Evolutionary conservation across 2,888 invertebrate genomes (phyloP), one percentile per base, ranked within the genome.

Genomic region (Erannis defoliaria): DNA sequence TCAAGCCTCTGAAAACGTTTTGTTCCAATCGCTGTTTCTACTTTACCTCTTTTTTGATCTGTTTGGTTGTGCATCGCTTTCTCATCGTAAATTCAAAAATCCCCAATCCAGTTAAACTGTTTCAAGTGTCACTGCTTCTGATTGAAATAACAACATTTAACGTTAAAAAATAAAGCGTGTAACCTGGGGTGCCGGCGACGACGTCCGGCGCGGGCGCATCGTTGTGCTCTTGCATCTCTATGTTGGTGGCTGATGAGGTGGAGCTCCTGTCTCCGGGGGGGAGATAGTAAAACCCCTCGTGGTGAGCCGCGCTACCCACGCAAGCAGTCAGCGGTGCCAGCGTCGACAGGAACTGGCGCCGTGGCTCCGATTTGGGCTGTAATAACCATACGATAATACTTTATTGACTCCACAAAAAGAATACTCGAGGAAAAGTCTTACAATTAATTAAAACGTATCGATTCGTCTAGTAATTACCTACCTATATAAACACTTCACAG

Each of bases 241-340:
- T 93, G 46, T 94, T 95, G 1, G 95, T 95, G 5, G 86, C 82
- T 66, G 95, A 94, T 0, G 94, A 94, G 0, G 94, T 90, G 0
- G 95, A 94, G 19, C 93, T 94, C 12, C 95, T 90, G 54, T 95
- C 96, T 1, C 94, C 94, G 0, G 89, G 93, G 0, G 95, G 94
- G 5, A 94, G 89, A 59, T 91, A 94, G 76, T 93, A 92, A 75
- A 92, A 93, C 0, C 92, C 90, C 64, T 93, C 93, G 70, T 91
- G 90, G 50, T 91, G 90, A 5, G 88, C 88, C 0, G 92, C 84
- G 37, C 92, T 93, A 0, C 95, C 94, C 9, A 96, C 97, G 76
- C 97, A 97, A 1, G 97, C 95, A 1, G 96, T 96, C 40, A 97
- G 86, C 0, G 97, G 97, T 0, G 97, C 96, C 59, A 97, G 82